Base-by-base conservation (phyloP, 2,797 vertebrate species). In the Onychomys arenicola region DNA sequence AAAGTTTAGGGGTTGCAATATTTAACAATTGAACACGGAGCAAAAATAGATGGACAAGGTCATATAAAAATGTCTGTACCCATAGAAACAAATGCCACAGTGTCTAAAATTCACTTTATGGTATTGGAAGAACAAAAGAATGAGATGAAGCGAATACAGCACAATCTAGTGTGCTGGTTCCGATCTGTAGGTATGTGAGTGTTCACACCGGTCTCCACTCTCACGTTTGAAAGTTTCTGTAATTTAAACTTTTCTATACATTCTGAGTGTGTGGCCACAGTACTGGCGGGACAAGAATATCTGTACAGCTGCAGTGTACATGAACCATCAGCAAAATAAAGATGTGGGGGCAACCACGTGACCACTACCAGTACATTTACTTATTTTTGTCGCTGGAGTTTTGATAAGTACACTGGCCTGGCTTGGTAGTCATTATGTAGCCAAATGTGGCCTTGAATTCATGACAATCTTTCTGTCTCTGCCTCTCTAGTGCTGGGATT, bases 81-180 rank as follows among this genome's bases (percentile, higher is more conserved):
- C 59, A 32, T 43, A 78, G 89, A 95, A 90, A 77, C 55, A 57
- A 87, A 94, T 25, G 27, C 46, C 61, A 90, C 43, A 52, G 59
- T 19, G 12, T 27, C n/a, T 86, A 34, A 8, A 43, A 69, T 90
- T 95, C 63, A 46, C 67, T 78, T 89, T 57, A 40, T 57, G 49
- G n/a, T 2, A 27, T 46, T 57, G 49, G 67, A 40, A 40, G 49
- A 71, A 40, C 7, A 29, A 17, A 87, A 52, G 32, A 69, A 69
- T 2, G 37, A 71, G 25, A 17, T 37, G 65, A 55, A 71, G 23
- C 65, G 40, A 27, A 37, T 6, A 37, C 2, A 5, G 8, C 34
- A 37, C 29, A 19, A 25, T 52, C 46, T 37, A 46, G 84, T 46
- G 34, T 25, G 61, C 6, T 52, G 9, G 34, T 49, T n/a, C 84